These are phyloP conservation scores for Hymenopus coronatus DNA, from an alignment of 2,888 invertebrate genomes.

Conservation along the genomic window DNA sequence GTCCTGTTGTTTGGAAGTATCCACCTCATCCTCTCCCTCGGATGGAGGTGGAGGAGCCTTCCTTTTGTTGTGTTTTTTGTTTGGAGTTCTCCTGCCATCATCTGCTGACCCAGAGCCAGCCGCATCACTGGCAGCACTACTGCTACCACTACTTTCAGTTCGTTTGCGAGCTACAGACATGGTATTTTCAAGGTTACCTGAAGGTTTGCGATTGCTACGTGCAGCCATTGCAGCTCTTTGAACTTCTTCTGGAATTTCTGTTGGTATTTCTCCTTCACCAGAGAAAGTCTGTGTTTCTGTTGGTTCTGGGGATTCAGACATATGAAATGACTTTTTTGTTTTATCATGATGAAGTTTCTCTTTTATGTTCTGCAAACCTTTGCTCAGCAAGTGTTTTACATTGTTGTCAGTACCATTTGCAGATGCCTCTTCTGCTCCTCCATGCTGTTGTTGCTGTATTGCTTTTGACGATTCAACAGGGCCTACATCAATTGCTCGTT, in stretches of 20 bases:
- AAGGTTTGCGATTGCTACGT: constrained; percentile 62
- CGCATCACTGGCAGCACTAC: constrained; percentile 33
- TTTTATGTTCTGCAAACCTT: constrained; percentile 39
- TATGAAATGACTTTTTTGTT: constrained; percentile 23
- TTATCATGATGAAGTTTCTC: constrained; percentile 32
- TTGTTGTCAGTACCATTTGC: constrained; percentile 34
- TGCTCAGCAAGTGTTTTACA: constrained; percentile 39
- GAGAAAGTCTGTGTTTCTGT: background rate
- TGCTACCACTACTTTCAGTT: constrained; percentile 40
- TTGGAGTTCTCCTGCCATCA: constrained; percentile 45
- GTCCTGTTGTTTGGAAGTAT: background rate
- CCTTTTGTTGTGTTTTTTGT: constrained; percentile 61
- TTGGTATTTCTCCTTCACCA: constrained; percentile 50
- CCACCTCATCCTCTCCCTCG: constrained; percentile 32
- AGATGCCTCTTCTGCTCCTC: background rate
- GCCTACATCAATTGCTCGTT: constrained; percentile 32
- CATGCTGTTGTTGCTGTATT: background rate
- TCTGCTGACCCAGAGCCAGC: constrained; percentile 31
- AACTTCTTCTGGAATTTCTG: constrained; percentile 69
- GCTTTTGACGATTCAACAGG: constrained; percentile 5
- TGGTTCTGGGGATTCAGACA: background rate
- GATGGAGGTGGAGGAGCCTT: constrained; percentile 72
- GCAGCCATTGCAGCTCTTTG: constrained; percentile 70
- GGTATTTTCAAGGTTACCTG: constrained; percentile 28
- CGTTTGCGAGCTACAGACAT: constrained; percentile 4